Base-by-base conservation (phyloP, 1,140 invertebrate genomes). In the Ephestia elutella region DNA sequence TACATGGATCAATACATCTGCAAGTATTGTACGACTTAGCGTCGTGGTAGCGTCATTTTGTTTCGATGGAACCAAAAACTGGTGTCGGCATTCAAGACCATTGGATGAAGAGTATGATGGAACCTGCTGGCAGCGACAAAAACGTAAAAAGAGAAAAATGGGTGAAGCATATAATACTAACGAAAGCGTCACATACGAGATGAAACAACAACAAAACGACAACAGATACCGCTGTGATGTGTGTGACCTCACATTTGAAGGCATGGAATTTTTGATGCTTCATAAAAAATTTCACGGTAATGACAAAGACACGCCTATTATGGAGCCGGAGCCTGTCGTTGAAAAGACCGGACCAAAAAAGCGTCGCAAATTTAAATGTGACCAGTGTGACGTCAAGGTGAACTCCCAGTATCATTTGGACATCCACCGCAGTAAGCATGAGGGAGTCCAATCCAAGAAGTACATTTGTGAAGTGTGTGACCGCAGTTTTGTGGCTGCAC, bases 51-150 rank as follows among this genome's bases (percentile, higher is more conserved):
- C 80, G 79, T 83, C 76, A 72, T 51, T 59, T 49, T 17, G 56
- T 54, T 57, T 66, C 38, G 85, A 86, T 86, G 83, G 82, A 86
- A 75, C 76, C 72, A 25, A 87, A 87, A 69, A 73, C 80, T 57
- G 80, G 74, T 50, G 76, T 71, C 56, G 77, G 78, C n/a, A 80
- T 87, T 62, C 78, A 78, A 65, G 82, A 86, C 48, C 80, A 87
- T 56, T 87, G 83, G 85, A 84, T 87, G 77, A 87, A 86, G 74
- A 83, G 75, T 82, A 84, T 87, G 70, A 87, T 87, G 85, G 85
- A 87, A 63, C 82, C 85, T 66, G 75, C 82, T 68, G 74, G 73
- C 48, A 78, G 71, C 62, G 82, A 87, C 63, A 80, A 81, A 75
- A 74, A 82, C 73, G 79, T 87, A 11, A 87, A 87, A 68, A 71